These are phyloP conservation scores for Tangachromis dhanisi DNA, from an alignment of 2,113 vertebrate genomes.

Conservation along the genomic window DNA sequence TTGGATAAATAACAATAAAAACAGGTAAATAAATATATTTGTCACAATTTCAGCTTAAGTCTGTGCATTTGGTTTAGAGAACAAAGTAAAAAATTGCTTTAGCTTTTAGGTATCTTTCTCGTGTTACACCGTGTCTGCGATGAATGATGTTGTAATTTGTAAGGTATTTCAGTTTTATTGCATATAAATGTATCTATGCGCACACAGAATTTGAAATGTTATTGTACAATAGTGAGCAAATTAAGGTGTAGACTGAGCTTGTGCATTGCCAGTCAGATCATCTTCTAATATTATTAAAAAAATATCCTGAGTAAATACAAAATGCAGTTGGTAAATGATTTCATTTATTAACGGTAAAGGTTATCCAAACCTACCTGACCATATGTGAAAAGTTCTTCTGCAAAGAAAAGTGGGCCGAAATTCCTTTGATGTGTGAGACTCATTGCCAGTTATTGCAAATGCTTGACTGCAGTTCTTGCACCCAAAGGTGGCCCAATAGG, in stretches of 20 bases:
- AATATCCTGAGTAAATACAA: not conserved
- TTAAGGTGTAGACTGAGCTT: not conserved
- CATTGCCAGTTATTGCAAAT: not conserved
- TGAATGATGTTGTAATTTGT: not conserved
- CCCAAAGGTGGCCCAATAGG: not conserved
- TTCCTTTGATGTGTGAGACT: not conserved
- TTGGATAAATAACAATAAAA: not conserved
- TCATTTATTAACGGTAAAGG: not conserved
- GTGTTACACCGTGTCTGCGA: fast-evolving
- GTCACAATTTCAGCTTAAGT: not conserved
- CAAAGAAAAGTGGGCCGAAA: not conserved
- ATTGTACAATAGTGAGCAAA: not conserved
- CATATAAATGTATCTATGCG: not conserved
- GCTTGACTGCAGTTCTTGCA: not conserved
- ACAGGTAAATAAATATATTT: not conserved
- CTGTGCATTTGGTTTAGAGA: not conserved
- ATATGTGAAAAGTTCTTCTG: not conserved
- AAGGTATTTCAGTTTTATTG: not conserved
- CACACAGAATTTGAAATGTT: not conserved
- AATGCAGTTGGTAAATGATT: not conserved
- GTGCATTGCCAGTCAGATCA: not conserved
- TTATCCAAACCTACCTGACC: not conserved
- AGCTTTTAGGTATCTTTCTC: not conserved
- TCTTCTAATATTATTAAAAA: not conserved
- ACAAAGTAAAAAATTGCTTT: not conserved